Evolutionary conservation across 1,140 invertebrate species (phyloP).

Genomic region (Cydia amplana): DNA sequence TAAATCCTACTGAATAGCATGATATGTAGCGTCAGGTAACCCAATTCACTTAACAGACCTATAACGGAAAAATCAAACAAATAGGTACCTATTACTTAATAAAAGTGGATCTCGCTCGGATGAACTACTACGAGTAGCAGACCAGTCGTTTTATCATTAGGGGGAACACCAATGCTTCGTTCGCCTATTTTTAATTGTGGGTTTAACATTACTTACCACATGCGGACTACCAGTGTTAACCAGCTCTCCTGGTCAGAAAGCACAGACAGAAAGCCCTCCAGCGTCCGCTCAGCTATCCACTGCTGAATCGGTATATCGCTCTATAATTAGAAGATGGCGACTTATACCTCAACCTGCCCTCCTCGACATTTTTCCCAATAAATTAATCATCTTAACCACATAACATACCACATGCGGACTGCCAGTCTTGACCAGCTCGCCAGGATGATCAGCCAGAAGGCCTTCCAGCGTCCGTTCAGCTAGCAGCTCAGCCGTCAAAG

Average conservation of each 20-base stretch:
- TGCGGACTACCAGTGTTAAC: conserved; percentile 96
- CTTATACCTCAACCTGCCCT: conserved; percentile 75
- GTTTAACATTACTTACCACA: conserved; percentile 79
- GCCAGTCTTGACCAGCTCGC: conserved; percentile 95
- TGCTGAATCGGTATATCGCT: conserved; percentile 77
- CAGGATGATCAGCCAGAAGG: conserved; percentile 92
- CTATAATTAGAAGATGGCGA: conserved; percentile 54
- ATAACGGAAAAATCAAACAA: conserved; percentile 36
- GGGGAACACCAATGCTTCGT: too few species aligned
- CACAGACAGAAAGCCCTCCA: conserved; percentile 87
- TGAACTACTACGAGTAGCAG: too few species aligned
- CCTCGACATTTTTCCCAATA: conserved; percentile 74
- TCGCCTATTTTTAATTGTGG: too few species aligned
- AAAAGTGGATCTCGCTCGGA: too few species aligned
- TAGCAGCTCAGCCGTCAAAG: conserved; percentile 88
- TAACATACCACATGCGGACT: conserved; percentile 90
- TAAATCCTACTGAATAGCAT: too few species aligned
- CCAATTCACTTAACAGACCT: too few species aligned
- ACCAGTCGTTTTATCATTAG: too few species aligned
- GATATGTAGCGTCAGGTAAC: too few species aligned
- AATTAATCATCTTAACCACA: too few species aligned
- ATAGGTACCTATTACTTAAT: too few species aligned
- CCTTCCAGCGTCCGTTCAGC: conserved; percentile 91
- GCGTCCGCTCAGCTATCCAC: conserved; percentile 89
- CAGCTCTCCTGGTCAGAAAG: conserved; percentile 95